Conservation (phyloP, 1,140 invertebrate species). For the Periplaneta americana region DNA sequence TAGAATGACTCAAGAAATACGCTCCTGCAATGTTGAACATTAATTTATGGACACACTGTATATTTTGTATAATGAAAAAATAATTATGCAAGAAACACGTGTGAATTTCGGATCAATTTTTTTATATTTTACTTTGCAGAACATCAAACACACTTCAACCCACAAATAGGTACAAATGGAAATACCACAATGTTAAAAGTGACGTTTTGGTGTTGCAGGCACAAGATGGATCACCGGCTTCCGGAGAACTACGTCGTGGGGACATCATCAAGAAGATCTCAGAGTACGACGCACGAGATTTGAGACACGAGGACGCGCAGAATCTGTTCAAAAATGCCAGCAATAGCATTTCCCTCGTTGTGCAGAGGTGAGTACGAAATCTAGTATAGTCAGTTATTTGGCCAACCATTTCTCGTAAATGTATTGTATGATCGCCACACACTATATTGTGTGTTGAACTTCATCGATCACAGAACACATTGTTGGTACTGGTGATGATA, state of each 20-base stretch:
- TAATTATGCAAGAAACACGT: no score
- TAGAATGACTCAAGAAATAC: no score
- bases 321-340: conserved; percentile 77
- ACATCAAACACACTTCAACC: neutral
- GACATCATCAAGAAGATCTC: conserved; percentile 87
- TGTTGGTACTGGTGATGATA: no score
- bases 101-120: neutral
- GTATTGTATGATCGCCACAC: no score
- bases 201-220: conserved; percentile 40
- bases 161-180: neutral
- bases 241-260: conserved; percentile 75
- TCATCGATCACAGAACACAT: no score
- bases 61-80: no score
- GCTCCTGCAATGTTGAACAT: no score
- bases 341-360: conserved; percentile 48
- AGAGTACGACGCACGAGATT: conserved; percentile 75
- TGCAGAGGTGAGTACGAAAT: conserved; percentile 43
- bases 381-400: no score
- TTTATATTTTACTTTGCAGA: neutral
- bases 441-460: no score
- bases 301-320: conserved; percentile 87
- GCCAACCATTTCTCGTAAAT: no score
- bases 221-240: conserved; percentile 58
- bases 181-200: neutral
- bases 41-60: no score